phyloP scores from a whole-genome alignment of 1,140 invertebrate species.

The Cyrtorhinus lividipennis region DNA sequence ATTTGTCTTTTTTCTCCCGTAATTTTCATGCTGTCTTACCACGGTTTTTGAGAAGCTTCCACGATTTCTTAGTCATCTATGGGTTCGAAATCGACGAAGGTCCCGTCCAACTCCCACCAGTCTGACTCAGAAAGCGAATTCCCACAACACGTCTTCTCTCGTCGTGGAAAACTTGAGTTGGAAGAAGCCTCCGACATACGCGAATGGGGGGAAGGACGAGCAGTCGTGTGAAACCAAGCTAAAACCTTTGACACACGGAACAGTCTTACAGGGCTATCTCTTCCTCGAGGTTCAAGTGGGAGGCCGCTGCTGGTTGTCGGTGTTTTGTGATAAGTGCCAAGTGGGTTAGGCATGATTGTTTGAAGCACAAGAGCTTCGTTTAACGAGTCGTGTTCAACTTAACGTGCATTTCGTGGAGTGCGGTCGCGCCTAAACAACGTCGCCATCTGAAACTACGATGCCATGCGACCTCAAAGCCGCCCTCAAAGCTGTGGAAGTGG shows the following conservation, averaged over 20 bases:
- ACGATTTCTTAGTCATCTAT: too few relatives aligned
- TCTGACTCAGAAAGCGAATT: not conserved
- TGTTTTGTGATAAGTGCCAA: not conserved
- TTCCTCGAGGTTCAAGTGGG: not conserved
- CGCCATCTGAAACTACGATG: conserved; percentile 10
- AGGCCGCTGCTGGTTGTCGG: not conserved
- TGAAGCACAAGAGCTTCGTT: not conserved
- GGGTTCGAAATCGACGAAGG: not conserved
- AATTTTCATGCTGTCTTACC: too few relatives aligned
- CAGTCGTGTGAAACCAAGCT: not conserved
- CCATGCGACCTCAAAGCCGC: conserved; percentile 18
- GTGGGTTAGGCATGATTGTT: conserved; percentile 4
- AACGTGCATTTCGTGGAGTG: not conserved
- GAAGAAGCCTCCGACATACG: not conserved
- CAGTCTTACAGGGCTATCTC: not conserved
- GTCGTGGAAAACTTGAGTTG: too few relatives aligned
- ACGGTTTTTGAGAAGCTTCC: too few relatives aligned
- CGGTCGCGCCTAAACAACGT: too few relatives aligned
- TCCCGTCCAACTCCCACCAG: not conserved
- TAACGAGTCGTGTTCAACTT: not conserved
- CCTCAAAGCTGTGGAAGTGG: conserved; percentile 13
- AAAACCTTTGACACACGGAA: too few relatives aligned
- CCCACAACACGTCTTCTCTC: too few relatives aligned
- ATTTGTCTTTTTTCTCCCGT: too few relatives aligned
- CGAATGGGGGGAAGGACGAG: not conserved